Base-by-base conservation (phyloP, 2,797 vertebrate genomes). In the Anabacerthia variegaticeps region DNA sequence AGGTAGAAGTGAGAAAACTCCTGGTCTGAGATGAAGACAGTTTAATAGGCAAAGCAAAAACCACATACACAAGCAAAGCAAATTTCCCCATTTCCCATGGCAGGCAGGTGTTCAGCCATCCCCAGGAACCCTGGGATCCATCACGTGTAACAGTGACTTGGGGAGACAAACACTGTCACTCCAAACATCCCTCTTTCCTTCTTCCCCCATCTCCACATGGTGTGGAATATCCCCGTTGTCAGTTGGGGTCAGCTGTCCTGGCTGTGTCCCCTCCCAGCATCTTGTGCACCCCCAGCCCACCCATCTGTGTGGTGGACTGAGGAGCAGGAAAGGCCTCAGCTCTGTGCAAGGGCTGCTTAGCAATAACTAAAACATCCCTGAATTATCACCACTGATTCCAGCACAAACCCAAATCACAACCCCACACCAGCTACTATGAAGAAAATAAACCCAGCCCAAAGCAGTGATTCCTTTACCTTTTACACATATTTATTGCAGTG, bases 281-380 rank as follows among this genome's bases (percentile, higher is more conserved):
- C 1, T 0, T 27, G 37, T 30, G 37, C 21, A 39, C 1, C n/a
- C 28, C 12, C n/a, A 71, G 51, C 24, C 24, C 24, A 10, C 37
- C 44, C 12, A 9, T 27, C 72, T 37, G 14, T 7, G 14, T 14
- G 23, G 36, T 44, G 58, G 23, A 20, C 21, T 56, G 65, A 71
- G 37, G 55, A 36, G 12, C 17, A 71, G 43, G 28, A 71, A 66
- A 66, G 22, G 8, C 46, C 58, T 49, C 14, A 14, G 14, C 18
- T 20, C 23, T 61, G 44, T 18, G 3, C 4, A 7, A 52, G 37
- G 44, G 26, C n/a, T 52, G 10, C 51, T 58, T 43, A 77, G 65
- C 28, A 43, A 28, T 17, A 37, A n/a, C 5, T 21, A 32, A 22
- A 46, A 52, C n/a, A 58, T 9, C 24, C 14, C 44, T 22, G 37